Conservation (phyloP, 2,797 vertebrate species). For the Lutjanus argentimaculatus region DNA sequence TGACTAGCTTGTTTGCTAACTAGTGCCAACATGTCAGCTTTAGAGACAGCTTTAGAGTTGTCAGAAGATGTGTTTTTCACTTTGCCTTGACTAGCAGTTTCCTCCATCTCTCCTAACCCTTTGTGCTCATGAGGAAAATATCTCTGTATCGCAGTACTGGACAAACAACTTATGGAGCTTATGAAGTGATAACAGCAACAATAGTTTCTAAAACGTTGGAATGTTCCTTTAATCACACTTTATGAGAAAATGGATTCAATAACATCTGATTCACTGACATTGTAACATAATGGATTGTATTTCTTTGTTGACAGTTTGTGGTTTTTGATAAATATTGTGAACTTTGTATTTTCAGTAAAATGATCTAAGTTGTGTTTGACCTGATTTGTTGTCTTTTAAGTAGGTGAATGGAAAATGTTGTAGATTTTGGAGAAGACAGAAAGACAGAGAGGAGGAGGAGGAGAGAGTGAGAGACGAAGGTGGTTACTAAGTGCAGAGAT, state of each 20-base stretch:
- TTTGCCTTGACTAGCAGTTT: not conserved
- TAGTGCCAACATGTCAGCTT: not conserved
- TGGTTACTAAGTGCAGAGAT: slow-evolving; percentile 72
- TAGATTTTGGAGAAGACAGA: slow-evolving; percentile 22
- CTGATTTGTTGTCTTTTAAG: slow-evolving; percentile 36
- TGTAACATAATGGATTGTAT: not conserved
- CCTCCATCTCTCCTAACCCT: no score
- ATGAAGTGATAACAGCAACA: not conserved
- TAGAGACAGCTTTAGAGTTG: not conserved
- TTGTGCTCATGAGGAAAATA: no score
- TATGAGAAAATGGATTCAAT: not conserved
- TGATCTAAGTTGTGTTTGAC: slow-evolving; percentile 20
- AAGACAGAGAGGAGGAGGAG: slow-evolving; percentile 33
- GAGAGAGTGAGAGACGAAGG: slow-evolving; percentile 47
- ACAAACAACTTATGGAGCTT: not conserved
- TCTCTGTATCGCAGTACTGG: not conserved
- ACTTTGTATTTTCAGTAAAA: slow-evolving; percentile 21
- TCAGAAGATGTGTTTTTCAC: not conserved
- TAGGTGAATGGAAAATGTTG: slow-evolving; percentile 38
- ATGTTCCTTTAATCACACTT: slow-evolving; percentile 17
- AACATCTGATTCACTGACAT: not conserved
- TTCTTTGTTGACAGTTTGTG: slow-evolving; percentile 2
- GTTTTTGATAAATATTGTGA: slow-evolving; percentile 9
- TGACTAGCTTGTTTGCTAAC: not conserved
- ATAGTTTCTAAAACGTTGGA: not conserved